Conservation (phyloP, 1,140 invertebrate species). For the Drosophila triauraria region DNA sequence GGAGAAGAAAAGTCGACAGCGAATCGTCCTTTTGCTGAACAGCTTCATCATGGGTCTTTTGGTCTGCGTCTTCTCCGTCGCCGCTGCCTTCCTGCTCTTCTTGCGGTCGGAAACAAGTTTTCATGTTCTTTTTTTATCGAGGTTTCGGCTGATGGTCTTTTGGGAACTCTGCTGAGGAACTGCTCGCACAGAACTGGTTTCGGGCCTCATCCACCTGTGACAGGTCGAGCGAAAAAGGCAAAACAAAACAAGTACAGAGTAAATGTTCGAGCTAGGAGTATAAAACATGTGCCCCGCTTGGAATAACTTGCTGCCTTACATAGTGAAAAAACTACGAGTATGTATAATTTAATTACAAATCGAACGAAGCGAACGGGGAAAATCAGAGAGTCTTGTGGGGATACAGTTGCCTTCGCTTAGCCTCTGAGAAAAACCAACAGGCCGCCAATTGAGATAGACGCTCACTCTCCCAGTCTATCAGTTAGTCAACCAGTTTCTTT, state of each 20-base stretch:
- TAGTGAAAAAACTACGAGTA: slow-evolving; percentile 46
- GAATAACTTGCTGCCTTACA: slow-evolving; percentile 34
- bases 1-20: slow-evolving; percentile 7
- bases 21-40: slow-evolving; percentile 60
- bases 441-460: slow-evolving; percentile 51
- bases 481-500: slow-evolving; percentile 55
- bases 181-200: slow-evolving; percentile 50
- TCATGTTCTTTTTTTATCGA: slow-evolving; percentile 15
- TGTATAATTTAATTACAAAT: slow-evolving; percentile 76
- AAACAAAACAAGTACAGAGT: slow-evolving; percentile 14
- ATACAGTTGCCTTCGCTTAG: slow-evolving; percentile 40
- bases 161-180: slow-evolving; percentile 51
- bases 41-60: slow-evolving; percentile 62
- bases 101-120: slow-evolving; percentile 60
- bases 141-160: slow-evolving; percentile 37
- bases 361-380: slow-evolving; percentile 47
- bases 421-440: slow-evolving; percentile 54
- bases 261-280: slow-evolving; percentile 23
- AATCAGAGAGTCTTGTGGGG: slow-evolving; percentile 32
- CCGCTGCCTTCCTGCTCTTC: slow-evolving; percentile 25
- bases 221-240: slow-evolving; percentile 19
- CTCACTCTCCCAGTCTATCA: slow-evolving; percentile 16
- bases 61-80: slow-evolving; percentile 26
- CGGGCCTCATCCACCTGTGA: slow-evolving; percentile 61
- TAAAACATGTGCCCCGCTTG: slow-evolving; percentile 59